A percentile compares a stretch with the other conserved stretches of the same genome.
phyloP scores from a whole-genome alignment of 30 jellyfish, hydroid and myxozoan genomes.

The Aurelia sp. region DNA sequence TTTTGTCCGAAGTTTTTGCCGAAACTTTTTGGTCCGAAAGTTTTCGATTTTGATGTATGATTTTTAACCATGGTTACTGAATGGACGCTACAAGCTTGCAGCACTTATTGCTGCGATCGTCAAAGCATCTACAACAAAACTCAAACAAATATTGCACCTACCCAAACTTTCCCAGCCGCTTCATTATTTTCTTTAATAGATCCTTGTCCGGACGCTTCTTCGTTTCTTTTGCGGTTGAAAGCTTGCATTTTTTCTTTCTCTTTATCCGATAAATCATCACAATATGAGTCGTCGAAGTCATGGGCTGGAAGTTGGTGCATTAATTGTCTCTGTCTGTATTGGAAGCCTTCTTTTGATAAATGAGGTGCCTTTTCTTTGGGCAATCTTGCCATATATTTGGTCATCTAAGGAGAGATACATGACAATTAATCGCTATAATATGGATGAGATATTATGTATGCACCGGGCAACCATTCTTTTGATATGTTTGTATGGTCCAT shows the following conservation, averaged over 20 bases:
- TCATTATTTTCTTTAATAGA: slow-evolving; percentile 87
- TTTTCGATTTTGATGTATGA: no score
- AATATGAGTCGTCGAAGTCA: slow-evolving; percentile 82
- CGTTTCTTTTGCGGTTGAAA: slow-evolving; percentile 84
- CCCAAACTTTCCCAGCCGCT: slow-evolving; percentile 77
- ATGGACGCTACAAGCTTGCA: not conserved
- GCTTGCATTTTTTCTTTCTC: slow-evolving; percentile 84
- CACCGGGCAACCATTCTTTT: no score
- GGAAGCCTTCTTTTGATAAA: slow-evolving; percentile 82
- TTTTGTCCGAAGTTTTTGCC: no score
- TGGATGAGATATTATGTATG: no score
- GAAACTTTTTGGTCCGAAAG: no score
- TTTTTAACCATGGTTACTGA: no score
- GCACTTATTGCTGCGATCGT: not conserved
- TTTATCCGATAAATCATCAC: slow-evolving; percentile 84
- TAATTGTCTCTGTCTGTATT: slow-evolving; percentile 86
- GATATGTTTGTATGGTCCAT: no score
- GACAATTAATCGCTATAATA: no score
- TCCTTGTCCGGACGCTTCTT: slow-evolving; percentile 97
- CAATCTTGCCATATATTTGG: slow-evolving; percentile 89
- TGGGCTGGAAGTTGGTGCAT: slow-evolving; percentile 94
- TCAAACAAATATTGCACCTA: slow-evolving; percentile 11
- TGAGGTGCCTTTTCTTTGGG: slow-evolving; percentile 97
- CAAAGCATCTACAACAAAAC: not conserved
- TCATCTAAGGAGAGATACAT: slow-evolving; percentile 41